These are phyloP conservation scores for Vulpes vulpes DNA, from an alignment of 2,113 vertebrate genomes.

Conservation along the genomic window DNA sequence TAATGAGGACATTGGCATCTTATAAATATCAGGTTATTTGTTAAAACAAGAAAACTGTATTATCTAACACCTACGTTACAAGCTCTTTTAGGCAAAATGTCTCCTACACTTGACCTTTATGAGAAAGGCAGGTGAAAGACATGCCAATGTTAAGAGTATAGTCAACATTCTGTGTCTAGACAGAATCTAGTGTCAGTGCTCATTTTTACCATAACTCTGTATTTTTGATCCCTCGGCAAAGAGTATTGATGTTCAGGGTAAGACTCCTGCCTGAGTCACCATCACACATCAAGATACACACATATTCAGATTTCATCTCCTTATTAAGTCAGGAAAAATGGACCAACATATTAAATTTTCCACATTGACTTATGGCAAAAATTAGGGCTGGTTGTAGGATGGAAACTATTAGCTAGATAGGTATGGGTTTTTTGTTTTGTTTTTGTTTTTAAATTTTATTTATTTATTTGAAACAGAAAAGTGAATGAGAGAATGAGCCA, in stretches of 20 bases:
- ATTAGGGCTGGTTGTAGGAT: neutral
- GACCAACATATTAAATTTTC: neutral
- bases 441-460: too few species aligned
- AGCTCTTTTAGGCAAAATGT: neutral
- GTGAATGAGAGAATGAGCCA: too few species aligned
- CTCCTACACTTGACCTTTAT: slow-evolving; percentile 1
- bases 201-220: neutral
- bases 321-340: neutral
- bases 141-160: neutral
- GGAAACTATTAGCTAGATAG: neutral
- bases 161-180: neutral
- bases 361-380: neutral
- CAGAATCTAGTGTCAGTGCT: neutral
- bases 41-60: slow-evolving; percentile 24
- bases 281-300: neutral
- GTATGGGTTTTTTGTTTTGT: too few species aligned
- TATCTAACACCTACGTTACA: neutral
- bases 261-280: neutral
- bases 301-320: neutral
- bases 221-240: neutral
- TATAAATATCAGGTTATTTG: slow-evolving; percentile 45
- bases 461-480: too few species aligned
- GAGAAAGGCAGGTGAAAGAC: neutral
- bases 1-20: slow-evolving; percentile 54
- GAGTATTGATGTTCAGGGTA: neutral